Evolutionary conservation across 1,140 invertebrate genomes (phyloP).

Genomic region (Ceratitis capitata): DNA sequence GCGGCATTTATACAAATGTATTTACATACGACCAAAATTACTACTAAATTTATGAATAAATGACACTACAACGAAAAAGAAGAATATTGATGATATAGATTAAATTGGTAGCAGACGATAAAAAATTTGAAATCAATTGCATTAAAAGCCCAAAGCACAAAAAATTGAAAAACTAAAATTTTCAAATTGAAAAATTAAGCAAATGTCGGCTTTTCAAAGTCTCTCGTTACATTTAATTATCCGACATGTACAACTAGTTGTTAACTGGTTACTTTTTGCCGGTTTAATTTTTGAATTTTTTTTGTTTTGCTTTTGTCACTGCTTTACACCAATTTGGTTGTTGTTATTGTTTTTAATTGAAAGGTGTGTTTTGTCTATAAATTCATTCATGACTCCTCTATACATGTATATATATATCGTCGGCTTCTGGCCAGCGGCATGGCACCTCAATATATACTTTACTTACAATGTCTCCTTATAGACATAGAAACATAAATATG

Average conservation of each 20-base stretch:
- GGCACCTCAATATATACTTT: background rate
- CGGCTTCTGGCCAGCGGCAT: background rate
- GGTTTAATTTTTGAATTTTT: background rate
- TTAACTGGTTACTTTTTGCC: background rate
- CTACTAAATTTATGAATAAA: background rate
- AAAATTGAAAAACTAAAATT: background rate
- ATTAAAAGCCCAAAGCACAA: background rate
- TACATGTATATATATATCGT: no score
- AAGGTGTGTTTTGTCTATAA: background rate
- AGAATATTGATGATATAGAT: background rate
- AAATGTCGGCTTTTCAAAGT: background rate
- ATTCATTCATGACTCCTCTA: background rate
- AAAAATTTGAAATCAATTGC: background rate
- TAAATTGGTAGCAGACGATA: no score
- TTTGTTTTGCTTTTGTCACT: background rate
- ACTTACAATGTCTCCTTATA: slow-evolving; percentile 9
- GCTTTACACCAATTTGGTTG: background rate
- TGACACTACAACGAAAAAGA: background rate
- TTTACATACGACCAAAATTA: no score
- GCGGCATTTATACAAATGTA: no score
- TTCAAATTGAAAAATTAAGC: background rate
- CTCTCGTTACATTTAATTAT: slow-evolving; percentile 20
- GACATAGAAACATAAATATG: background rate
- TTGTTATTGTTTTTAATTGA: background rate
- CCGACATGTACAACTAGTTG: background rate